Percentiles rank a stretch among this genome's conserved stretches.
phyloP scores from a whole-genome alignment of 2,797 vertebrate genomes.

The Bradypodion ventrale region DNA sequence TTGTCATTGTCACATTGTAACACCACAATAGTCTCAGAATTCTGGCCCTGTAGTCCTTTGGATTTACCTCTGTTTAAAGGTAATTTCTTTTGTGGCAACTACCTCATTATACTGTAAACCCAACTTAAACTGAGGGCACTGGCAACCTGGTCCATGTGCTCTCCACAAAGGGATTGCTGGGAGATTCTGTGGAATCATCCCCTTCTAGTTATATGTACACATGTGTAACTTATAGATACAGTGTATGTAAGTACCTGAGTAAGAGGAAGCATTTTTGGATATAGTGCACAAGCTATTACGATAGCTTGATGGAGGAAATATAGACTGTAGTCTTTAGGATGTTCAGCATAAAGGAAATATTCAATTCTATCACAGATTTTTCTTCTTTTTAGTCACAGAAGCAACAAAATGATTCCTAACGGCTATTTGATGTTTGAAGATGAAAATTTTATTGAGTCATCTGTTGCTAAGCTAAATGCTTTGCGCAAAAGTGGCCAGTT shows the following conservation, averaged over 20 bases:
- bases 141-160: neutral
- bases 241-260: too few species aligned
- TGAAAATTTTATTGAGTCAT: slow-evolving; percentile 96
- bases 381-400: slow-evolving; percentile 59
- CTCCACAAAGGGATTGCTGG: neutral
- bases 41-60: neutral
- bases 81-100: neutral
- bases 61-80: neutral
- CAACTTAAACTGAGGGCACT: neutral
- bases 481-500: slow-evolving; percentile 98
- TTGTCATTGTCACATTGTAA: neutral
- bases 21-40: neutral
- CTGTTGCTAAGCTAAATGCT: slow-evolving; percentile 98
- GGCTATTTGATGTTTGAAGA: slow-evolving; percentile 98
- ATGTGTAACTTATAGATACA: neutral
- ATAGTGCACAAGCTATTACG: too few species aligned
- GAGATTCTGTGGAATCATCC: neutral
- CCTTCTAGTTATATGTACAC: neutral
- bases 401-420: slow-evolving; percentile 93
- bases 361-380: neutral
- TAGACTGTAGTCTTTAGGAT: neutral
- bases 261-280: too few species aligned
- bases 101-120: neutral
- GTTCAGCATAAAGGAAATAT: neutral
- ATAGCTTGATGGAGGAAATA: too few species aligned